Conservation (phyloP, 2,113 vertebrate genomes). For the Mesocricetus auratus region DNA sequence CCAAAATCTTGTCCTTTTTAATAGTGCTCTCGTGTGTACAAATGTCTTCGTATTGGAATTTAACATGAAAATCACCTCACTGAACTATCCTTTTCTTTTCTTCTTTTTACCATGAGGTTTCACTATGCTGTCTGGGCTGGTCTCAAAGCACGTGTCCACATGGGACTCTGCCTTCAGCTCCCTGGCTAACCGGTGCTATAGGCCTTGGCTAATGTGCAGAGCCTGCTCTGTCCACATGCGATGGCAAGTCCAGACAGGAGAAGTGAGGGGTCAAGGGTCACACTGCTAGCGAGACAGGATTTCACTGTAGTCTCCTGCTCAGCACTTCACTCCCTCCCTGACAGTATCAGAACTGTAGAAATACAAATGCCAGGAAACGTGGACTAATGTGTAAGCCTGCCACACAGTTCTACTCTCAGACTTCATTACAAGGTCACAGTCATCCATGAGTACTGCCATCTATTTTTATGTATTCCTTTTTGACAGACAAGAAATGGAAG, state of each 20-base stretch:
- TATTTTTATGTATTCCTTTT: neutral
- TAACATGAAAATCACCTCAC: neutral
- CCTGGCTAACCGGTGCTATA: neutral
- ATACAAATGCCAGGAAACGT: neutral
- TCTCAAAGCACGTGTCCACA: neutral
- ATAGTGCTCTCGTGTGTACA: neutral
- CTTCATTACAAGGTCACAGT: neutral
- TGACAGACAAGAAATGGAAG: neutral
- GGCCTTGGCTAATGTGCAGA: neutral
- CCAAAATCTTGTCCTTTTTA: slow-evolving; percentile 9
- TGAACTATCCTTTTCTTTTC: too few species aligned
- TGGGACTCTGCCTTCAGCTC: neutral
- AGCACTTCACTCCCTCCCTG: neutral
- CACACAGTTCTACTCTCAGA: neutral
- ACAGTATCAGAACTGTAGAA: neutral
- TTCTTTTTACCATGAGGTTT: neutral
- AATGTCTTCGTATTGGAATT: slow-evolving; percentile 1
- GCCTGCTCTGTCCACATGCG: neutral
- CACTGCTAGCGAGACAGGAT: neutral
- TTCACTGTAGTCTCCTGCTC: neutral
- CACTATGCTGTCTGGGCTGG: neutral
- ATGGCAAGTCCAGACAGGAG: neutral
- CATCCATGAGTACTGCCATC: neutral
- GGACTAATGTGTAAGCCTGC: neutral
- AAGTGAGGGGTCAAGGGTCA: neutral